Evolutionary conservation across 2,797 vertebrate species (phyloP).

Genomic region (Vespertilio murinus): DNA sequence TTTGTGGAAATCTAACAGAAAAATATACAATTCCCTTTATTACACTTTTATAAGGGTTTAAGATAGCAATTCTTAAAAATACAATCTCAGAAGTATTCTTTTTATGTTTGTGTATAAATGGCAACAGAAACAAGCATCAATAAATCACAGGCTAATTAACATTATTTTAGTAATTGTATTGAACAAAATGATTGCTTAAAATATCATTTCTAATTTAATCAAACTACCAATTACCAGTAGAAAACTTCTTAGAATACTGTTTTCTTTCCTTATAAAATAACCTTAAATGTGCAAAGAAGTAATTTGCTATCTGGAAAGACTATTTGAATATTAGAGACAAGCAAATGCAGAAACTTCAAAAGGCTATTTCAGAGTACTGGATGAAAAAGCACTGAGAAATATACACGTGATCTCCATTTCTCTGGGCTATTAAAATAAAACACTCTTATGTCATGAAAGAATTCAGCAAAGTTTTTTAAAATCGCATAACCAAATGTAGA

Average conservation of each 20-base stretch:
- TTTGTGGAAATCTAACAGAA: neutral
- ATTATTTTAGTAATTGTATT: conserved; percentile 16
- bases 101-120: neutral
- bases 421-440: conserved; percentile 50
- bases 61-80: neutral
- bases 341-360: conserved; percentile 63
- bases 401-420: neutral
- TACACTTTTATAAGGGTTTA: neutral
- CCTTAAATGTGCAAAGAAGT: neutral
- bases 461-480: neutral
- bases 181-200: conserved; percentile 31
- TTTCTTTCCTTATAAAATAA: neutral
- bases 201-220: conserved; percentile 47
- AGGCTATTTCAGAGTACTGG: conserved; percentile 53
- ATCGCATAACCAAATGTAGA: neutral
- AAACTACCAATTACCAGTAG: conserved; percentile 41
- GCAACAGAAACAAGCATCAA: neutral
- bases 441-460: neutral
- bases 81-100: neutral
- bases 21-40: neutral
- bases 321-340: conserved; percentile 52
- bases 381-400: conserved; percentile 47
- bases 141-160: neutral
- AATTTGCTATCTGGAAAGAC: conserved; percentile 31
- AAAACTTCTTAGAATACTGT: conserved; percentile 57